These are phyloP conservation scores for Pseudorectes ferrugineus DNA, from an alignment of 2,113 vertebrate genomes.

Conservation along the genomic window DNA sequence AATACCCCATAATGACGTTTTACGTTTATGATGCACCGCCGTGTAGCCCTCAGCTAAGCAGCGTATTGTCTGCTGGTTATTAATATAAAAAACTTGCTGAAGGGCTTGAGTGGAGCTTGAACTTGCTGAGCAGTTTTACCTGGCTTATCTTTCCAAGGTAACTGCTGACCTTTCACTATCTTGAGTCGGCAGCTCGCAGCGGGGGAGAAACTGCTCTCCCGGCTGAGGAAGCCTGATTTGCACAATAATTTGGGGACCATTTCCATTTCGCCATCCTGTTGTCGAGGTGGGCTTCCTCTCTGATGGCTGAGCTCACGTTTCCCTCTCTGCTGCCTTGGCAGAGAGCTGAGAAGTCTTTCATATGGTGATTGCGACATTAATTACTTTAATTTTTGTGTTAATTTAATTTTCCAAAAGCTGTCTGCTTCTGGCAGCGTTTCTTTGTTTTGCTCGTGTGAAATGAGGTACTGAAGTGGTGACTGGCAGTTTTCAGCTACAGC, in stretches of 20 bases:
- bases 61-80: not conserved
- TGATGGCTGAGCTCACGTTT: not conserved
- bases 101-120: not conserved
- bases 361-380: conserved; percentile 18
- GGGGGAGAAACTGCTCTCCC: not conserved
- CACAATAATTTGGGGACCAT: conserved; percentile 32
- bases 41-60: not conserved
- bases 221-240: conserved; percentile 27
- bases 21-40: not conserved
- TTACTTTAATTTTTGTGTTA: conserved; percentile 17
- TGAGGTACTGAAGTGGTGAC: not conserved
- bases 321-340: not conserved
- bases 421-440: not conserved
- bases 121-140: not conserved
- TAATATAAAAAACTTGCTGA: not conserved
- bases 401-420: conserved; percentile 1
- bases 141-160: not conserved
- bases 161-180: not conserved
- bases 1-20: not conserved
- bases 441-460: not conserved
- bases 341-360: conserved; percentile 2
- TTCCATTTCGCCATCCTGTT: conserved; percentile 15
- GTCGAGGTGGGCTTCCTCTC: not conserved
- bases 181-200: not conserved
- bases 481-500: not conserved